A percentile compares a stretch with the other conserved stretches of the same genome.
phyloP scores from a whole-genome alignment of 2,113 vertebrate genomes.

The Aramus guarauna region DNA sequence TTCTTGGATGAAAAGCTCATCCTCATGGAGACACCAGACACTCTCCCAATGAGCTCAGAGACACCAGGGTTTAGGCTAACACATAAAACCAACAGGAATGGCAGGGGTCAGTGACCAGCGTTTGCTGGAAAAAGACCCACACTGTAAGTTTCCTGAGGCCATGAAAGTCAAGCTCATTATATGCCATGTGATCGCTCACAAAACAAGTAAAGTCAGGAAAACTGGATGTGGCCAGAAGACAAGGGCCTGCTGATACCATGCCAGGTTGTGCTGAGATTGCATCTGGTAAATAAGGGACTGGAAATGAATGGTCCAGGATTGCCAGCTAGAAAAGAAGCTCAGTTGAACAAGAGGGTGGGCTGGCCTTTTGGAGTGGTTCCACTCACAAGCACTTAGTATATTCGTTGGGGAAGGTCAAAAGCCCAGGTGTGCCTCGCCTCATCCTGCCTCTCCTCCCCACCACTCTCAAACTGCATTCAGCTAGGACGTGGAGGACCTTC shows the following conservation, averaged over 20 bases:
- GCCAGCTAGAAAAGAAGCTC: not conserved
- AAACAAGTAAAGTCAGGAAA: not conserved
- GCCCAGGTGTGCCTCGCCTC: not conserved
- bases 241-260: not conserved
- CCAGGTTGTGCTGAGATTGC: not conserved
- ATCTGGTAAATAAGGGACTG: not conserved
- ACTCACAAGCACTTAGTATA: not conserved
- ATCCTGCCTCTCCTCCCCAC: not conserved
- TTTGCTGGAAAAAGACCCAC: not conserved
- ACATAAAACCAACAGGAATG: not conserved
- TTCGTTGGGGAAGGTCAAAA: constrained; percentile 22
- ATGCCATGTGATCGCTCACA: not conserved
- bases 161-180: not conserved
- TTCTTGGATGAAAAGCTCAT: not conserved
- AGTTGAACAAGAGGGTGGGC: not conserved
- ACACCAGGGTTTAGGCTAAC: not conserved
- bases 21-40: not conserved
- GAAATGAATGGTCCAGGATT: not conserved
- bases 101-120: not conserved
- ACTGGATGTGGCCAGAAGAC: not conserved
- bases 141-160: not conserved
- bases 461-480: not conserved
- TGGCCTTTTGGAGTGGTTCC: not conserved
- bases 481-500: not conserved
- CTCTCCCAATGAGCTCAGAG: not conserved